phyloP scores from a whole-genome alignment of 2,797 vertebrate species.

The Lophius americanus region DNA sequence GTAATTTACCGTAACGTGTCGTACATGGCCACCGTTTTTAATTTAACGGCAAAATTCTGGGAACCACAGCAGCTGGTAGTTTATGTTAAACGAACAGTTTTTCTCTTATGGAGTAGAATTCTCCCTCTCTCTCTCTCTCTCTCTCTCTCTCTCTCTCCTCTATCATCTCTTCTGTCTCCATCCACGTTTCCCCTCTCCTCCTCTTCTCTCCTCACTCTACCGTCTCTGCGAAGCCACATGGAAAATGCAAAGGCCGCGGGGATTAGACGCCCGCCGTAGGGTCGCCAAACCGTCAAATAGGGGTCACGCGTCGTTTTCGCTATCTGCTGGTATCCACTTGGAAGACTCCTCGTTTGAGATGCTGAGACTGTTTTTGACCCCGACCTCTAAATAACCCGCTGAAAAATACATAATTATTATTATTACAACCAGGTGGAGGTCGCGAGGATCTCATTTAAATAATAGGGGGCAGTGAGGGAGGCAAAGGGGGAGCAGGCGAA shows the following conservation, averaged over 20 bases:
- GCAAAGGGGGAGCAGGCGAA: background rate
- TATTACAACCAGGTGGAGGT: conserved; percentile 8
- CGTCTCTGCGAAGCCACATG: background rate
- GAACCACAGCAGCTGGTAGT: no score
- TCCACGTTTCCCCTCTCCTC: background rate
- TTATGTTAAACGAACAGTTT: no score
- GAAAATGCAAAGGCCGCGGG: background rate
- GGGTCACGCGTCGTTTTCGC: background rate
- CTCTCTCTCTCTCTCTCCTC: background rate
- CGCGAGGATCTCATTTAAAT: conserved; percentile 14
- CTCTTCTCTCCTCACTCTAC: background rate
- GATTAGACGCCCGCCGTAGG: background rate
- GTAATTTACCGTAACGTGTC: no score
- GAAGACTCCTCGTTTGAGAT: background rate
- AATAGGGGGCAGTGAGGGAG: conserved; percentile 8
- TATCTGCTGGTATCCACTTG: background rate
- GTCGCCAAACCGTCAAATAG: background rate
- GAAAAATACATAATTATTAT: conserved; percentile 8
- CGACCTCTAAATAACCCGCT: conserved; percentile 6
- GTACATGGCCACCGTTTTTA: no score
- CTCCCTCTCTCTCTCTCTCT: no score
- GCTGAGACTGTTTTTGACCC: background rate
- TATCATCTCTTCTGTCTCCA: no score
- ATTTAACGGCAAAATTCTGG: no score
- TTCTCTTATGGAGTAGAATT: no score